These are phyloP conservation scores for Tenualosa thibaudeaui DNA, from an alignment of 2,797 vertebrate genomes.

Conservation along the genomic window DNA sequence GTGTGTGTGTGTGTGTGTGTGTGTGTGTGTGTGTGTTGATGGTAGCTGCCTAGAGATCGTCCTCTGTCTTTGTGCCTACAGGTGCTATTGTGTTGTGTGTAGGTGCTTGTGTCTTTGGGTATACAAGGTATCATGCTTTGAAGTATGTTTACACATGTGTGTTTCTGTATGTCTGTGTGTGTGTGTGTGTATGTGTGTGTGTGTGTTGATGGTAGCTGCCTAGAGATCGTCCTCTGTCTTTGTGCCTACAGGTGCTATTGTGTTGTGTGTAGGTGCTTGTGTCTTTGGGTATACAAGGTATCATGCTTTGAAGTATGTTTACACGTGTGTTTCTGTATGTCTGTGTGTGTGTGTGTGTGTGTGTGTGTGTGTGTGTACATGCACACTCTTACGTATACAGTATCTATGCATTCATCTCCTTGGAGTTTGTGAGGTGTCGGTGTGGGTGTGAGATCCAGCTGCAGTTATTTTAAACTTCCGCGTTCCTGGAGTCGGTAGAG, in stretches of 20 bases:
- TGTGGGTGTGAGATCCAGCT: slow-evolving; percentile 63
- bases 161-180: neutral
- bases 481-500: slow-evolving; percentile 51
- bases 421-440: slow-evolving; percentile 60
- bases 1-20: too few relatives aligned
- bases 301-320: neutral
- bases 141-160: slow-evolving; percentile 11
- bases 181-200: slow-evolving; percentile 17
- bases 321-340: slow-evolving; percentile 19
- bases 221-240: too few relatives aligned
- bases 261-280: too few relatives aligned
- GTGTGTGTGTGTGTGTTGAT: slow-evolving; percentile 25
- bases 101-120: too few relatives aligned
- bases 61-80: too few relatives aligned
- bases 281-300: too few relatives aligned
- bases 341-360: neutral
- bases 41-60: too few relatives aligned
- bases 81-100: too few relatives aligned
- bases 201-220: neutral
- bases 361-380: neutral
- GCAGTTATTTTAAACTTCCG: slow-evolving; percentile 73
- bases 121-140: too few relatives aligned
- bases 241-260: too few relatives aligned
- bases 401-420: slow-evolving; percentile 4
- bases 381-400: neutral